Base-by-base conservation (phyloP, 2,113 vertebrate genomes). In the Bungarus multicinctus region DNA sequence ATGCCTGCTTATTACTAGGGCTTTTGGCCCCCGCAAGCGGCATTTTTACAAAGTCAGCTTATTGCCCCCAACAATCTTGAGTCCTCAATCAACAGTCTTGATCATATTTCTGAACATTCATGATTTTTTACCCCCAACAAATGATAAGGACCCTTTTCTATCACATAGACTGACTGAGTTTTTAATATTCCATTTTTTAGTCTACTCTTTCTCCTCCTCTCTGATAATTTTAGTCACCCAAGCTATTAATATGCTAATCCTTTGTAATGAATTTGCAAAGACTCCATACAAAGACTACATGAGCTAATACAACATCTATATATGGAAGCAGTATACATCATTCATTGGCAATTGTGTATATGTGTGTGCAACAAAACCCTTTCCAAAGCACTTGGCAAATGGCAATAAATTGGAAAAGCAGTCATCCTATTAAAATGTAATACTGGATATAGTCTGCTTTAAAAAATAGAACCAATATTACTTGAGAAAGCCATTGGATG, bases 241-340 rank as follows among this genome's bases (percentile, higher is more conserved):
- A 94, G 92, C 95, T 94, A 96, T 96, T 96, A 96, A 95, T 95
- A 93, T 95, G 96, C 94, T 96, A 96, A 95, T 94, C 94, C 95
- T 93, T 96, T 88, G 81, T 95, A 97, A 95, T 30, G 93, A 93
- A 95, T 96, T 96, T 96, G 89, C 88, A 95, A 94, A 96, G 89
- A 94, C 90, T 95, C 96, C 95, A 94, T 88, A 91, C 86, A 97
- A 96, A 94, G 95, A 95, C 93, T 96, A 95, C 93, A 96, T 90
- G 92, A 94, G 89, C 94, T 93, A 94, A 96, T 94, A 95, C 95
- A 94, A 95, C 95, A 89, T 95, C 96, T 96, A 95, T 92, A 94
- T 10, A 55, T 89, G 85, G 94, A 93, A 96, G 91, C 87, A 11
- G 57, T 30, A 96, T 95, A 86, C 95, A 94, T 96, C 93, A 97